Percentiles rank a stretch among this genome's conserved stretches.
Evolutionary conservation across 2,888 invertebrate species (phyloP).

Genomic region (Mesoligia furuncula): DNA sequence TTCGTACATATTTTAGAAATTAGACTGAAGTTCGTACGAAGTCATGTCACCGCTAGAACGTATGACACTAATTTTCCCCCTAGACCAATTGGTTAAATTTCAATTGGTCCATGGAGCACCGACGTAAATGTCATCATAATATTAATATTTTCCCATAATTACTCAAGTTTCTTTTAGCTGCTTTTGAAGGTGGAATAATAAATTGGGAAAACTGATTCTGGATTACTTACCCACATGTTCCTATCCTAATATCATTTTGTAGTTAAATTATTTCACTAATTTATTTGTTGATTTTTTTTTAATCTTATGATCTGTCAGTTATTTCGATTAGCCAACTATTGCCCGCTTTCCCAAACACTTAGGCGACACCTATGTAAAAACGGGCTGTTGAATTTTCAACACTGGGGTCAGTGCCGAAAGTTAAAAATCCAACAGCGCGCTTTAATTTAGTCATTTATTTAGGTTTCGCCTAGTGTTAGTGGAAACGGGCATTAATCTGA

Average conservation of each 20-base stretch:
- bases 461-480: too few species aligned
- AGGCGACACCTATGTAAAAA: neutral
- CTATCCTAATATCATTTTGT: neutral
- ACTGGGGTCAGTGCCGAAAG: too few species aligned
- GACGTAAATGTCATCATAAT: neutral
- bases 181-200: neutral
- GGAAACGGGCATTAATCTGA: neutral
- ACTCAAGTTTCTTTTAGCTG: neutral
- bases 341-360: neutral
- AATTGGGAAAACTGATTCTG: neutral
- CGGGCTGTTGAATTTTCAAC: too few species aligned
- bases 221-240: neutral
- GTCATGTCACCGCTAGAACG: too few species aligned
- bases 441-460: neutral
- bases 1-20: too few species aligned
- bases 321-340: neutral
- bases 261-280: neutral
- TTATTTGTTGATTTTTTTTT: neutral
- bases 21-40: too few species aligned
- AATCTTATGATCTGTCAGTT: neutral
- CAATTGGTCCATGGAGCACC: too few species aligned
- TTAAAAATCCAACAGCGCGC: neutral
- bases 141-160: neutral
- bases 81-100: too few species aligned
- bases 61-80: too few species aligned